Percentiles rank a stretch among this genome's conserved stretches.
These are phyloP conservation scores for Thelaira solivaga DNA, from an alignment of 2,888 invertebrate genomes.

Conservation along the genomic window DNA sequence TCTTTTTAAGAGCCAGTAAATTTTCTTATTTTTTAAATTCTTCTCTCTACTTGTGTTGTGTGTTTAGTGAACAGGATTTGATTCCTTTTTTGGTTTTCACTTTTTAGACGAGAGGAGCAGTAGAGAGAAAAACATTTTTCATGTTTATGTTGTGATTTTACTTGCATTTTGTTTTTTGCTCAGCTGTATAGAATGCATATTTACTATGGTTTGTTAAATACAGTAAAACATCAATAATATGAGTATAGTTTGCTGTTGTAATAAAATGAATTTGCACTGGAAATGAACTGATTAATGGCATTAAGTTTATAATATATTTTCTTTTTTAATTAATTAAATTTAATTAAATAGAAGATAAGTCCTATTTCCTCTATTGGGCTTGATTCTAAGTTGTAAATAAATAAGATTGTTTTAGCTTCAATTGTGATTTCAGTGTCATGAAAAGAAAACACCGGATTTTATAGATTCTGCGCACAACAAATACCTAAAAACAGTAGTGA, in stretches of 20 bases:
- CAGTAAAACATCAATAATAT: conserved; percentile 4
- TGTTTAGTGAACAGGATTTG: neutral
- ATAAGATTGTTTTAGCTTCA: neutral
- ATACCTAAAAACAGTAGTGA: conserved; percentile 23
- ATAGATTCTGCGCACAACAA: conserved; percentile 32
- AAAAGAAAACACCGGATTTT: neutral
- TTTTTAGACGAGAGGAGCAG: neutral
- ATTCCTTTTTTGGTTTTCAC: neutral
- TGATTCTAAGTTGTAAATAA: neutral
- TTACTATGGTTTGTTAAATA: conserved; percentile 36
- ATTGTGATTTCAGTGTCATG: neutral
- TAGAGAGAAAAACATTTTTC: neutral
- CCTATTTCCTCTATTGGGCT: neutral
- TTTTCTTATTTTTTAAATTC: conserved; percentile 23
- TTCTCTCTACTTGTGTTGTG: conserved; percentile 9
- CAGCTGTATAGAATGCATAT: conserved; percentile 32
- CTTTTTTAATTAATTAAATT: neutral
- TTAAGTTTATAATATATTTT: no score
- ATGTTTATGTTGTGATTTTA: conserved; percentile 51
- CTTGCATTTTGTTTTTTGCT: conserved; percentile 20
- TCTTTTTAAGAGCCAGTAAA: neutral
- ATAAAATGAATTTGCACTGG: neutral
- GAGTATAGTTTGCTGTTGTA: neutral
- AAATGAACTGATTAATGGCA: no score
- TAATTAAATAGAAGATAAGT: neutral